A percentile compares a stretch with the other conserved stretches of the same genome.
Evolutionary conservation across 2,888 invertebrate species (phyloP).

Genomic region (Drosophila villosipedis): DNA sequence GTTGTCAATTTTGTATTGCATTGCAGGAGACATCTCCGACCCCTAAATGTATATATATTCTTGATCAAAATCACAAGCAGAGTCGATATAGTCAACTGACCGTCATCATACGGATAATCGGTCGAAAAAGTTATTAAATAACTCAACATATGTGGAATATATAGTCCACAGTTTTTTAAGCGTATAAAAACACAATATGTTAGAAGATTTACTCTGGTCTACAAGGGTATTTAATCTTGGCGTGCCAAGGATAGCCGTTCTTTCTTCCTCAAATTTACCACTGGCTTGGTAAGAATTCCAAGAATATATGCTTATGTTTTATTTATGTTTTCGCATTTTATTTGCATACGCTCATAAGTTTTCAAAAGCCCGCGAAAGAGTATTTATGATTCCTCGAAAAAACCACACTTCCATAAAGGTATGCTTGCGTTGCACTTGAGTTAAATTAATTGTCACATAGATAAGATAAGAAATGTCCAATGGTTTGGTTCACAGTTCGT

Average conservation of each 20-base stretch:
- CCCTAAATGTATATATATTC: neutral
- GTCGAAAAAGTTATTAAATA: neutral
- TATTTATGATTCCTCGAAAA: slow-evolving; percentile 9
- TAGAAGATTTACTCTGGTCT: neutral
- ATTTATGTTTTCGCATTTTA: neutral
- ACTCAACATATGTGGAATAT: neutral
- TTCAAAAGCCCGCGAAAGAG: neutral
- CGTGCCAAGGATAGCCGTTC: neutral
- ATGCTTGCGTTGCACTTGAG: slow-evolving; percentile 41
- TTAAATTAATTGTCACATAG: slow-evolving; percentile 53
- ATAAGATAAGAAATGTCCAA: slow-evolving; percentile 65
- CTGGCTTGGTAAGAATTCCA: neutral
- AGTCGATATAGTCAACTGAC: neutral
- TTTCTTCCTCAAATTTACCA: neutral
- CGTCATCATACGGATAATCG: too few species aligned
- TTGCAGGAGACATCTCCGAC: neutral
- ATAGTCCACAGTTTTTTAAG: too few species aligned
- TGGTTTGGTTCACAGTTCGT: slow-evolving; percentile 3
- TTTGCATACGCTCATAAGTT: neutral
- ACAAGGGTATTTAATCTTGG: neutral
- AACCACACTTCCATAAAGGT: neutral
- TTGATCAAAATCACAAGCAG: neutral
- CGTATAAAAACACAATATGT: neutral
- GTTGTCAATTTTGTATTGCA: neutral
- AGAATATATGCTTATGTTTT: neutral